Evolutionary conservation across 2,113 vertebrate genomes (phyloP), one percentile per base, ranked within the genome.

Genomic region (Propithecus coquereli): DNA sequence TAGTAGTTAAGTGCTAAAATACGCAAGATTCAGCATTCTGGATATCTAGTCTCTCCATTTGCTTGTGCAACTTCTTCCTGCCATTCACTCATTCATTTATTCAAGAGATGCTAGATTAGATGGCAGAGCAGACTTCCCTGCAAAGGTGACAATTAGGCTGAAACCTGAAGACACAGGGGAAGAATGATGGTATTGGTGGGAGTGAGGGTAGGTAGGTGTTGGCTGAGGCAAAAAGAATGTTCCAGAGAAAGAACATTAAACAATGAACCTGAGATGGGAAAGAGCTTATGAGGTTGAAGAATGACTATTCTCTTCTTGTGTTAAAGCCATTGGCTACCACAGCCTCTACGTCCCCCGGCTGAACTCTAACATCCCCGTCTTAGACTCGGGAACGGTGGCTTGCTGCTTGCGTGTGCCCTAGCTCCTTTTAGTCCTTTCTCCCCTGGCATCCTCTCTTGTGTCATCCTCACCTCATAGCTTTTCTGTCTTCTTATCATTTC

Each of bases 401-500:
- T 18, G n/a, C 22, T 37, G 11, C 18, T 13, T 6, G 11, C 40
- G 2, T 45, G 30, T 22, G n/a, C 16, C 20, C 9, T 45, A 3
- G 32, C 4, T 81, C 43, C n/a, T 68, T 40, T 73, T 3, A 18
- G 30, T 25, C 2, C 37, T 6, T 27, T 59, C 37, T 54, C 20
- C n/a, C 13, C 23, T 65, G 30, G 13, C 8, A 40, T 79, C 7
- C 66, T n/a, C 70, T 86, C 85, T 20, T 50, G 34, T 54, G 52
- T 50, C 30, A 13, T 50, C 40, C 13, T 54, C 14, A 6, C n/a
- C 68, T 61, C 54, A 81, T 34, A 14, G 45, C 40, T 71, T 61
- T 74, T 25, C 81, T 84, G 9, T 82, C n/a, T 88, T 68, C 89
- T 91, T 50, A 61, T 50, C n/a, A 61, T 47, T 80, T 87, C 76